Evolutionary conservation across 2,113 vertebrate species (phyloP).

Genomic region (Podarcis muralis): DNA sequence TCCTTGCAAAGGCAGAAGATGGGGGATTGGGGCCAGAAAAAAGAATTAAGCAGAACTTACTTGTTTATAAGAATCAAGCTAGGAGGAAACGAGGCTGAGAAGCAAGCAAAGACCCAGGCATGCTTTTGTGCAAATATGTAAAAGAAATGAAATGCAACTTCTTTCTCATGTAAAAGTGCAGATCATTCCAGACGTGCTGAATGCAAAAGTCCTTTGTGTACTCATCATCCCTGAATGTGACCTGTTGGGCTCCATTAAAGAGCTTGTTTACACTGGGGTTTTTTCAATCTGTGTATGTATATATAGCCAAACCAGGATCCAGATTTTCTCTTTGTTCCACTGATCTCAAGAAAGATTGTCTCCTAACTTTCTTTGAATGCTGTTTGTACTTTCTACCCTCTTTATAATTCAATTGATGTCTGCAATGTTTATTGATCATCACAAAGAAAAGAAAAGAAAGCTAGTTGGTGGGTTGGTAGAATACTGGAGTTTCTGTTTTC

Average conservation of each 20-base stretch:
- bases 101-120: neutral
- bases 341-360: conserved; percentile 32
- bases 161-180: conserved; percentile 9
- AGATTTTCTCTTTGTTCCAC: conserved; percentile 39
- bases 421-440: conserved; percentile 25
- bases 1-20: neutral
- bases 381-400: conserved; percentile 28
- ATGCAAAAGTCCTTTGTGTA: conserved; percentile 15
- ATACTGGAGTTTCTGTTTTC: neutral
- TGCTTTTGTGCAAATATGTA: neutral
- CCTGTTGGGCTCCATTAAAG: conserved; percentile 14
- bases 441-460: neutral
- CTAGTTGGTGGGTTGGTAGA: neutral
- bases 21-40: neutral
- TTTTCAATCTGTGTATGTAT: conserved; percentile 36
- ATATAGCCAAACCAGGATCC: neutral
- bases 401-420: conserved; percentile 35
- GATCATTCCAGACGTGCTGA: neutral
- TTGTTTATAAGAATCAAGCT: neutral
- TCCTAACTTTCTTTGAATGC: conserved; percentile 33
- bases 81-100: neutral
- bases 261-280: conserved; percentile 55
- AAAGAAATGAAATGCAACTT: neutral
- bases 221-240: conserved; percentile 15
- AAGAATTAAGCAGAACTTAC: neutral